Evolutionary conservation across 2,797 vertebrate genomes (phyloP).

Genomic region (Tokudaia tokunoshimensis): DNA sequence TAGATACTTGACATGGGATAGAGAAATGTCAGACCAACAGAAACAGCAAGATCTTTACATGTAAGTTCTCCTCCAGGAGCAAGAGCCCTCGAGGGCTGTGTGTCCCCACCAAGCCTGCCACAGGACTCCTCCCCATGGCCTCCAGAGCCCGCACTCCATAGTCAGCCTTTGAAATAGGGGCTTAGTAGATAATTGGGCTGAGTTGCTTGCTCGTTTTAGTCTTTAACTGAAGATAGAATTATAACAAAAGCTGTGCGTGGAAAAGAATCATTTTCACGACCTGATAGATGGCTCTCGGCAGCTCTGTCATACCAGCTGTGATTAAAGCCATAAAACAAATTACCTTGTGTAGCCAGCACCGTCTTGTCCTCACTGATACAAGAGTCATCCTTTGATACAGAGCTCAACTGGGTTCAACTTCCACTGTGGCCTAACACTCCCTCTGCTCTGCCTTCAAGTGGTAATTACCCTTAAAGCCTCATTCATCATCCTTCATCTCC

Average conservation of each 20-base stretch:
- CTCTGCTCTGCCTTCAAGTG: not conserved
- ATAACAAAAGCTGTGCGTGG: not conserved
- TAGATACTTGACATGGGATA: not conserved
- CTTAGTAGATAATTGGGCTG: not conserved
- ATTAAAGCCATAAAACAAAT: conserved; percentile 52
- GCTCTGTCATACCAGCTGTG: not conserved
- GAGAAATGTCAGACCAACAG: not conserved
- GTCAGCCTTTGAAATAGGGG: not conserved
- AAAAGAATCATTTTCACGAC: conserved; percentile 35
- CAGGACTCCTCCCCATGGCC: not conserved
- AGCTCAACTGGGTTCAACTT: not conserved
- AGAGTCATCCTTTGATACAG: conserved; percentile 26
- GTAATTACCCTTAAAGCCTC: not conserved
- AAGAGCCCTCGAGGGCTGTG: fast-evolving
- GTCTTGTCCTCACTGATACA: not conserved
- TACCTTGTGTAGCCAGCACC: not conserved
- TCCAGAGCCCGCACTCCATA: not conserved
- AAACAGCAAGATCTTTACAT: not conserved
- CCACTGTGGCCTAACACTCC: not conserved
- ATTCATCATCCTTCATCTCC: not conserved
- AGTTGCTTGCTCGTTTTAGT: not conserved
- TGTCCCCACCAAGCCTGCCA: too few species aligned
- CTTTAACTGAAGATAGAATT: conserved; percentile 59
- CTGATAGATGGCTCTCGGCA: not conserved
- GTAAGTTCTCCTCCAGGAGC: not conserved